These are phyloP conservation scores for Dolichotis patagonum DNA, from an alignment of 2,113 vertebrate species.

Conservation along the genomic window DNA sequence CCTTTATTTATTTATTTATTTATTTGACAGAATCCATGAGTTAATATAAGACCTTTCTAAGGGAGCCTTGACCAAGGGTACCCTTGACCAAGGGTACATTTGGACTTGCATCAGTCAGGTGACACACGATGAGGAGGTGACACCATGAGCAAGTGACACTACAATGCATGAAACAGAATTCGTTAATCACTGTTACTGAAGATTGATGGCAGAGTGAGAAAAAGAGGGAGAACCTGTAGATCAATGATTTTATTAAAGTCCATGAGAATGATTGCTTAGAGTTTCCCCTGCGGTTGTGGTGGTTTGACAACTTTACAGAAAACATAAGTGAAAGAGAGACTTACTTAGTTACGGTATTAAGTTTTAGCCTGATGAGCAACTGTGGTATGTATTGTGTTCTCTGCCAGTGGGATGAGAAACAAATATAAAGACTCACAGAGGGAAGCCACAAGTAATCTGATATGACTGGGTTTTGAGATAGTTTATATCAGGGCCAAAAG, in stretches of 20 bases:
- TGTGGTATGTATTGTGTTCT: background rate
- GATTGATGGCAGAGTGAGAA: background rate
- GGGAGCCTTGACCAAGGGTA: rapidly evolving
- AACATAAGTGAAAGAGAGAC: background rate
- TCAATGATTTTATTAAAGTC: background rate
- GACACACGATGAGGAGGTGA: background rate
- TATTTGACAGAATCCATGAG: no score
- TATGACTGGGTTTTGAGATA: background rate
- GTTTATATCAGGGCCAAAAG: background rate
- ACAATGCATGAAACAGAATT: background rate
- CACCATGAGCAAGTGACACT: background rate
- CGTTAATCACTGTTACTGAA: background rate
- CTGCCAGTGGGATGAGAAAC: background rate
- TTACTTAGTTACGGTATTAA: background rate
- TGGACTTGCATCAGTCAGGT: no score
- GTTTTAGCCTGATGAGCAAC: background rate
- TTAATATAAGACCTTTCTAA: background rate
- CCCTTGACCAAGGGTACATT: rapidly evolving
- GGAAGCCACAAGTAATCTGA: background rate
- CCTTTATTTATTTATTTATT: background rate
- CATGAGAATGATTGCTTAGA: background rate
- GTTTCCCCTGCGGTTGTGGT: background rate
- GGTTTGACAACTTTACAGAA: background rate
- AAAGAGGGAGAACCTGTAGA: background rate
- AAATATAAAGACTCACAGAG: background rate